These are phyloP conservation scores for Darevskia nairensis DNA, from an alignment of 2,797 vertebrate genomes.

Conservation along the genomic window DNA sequence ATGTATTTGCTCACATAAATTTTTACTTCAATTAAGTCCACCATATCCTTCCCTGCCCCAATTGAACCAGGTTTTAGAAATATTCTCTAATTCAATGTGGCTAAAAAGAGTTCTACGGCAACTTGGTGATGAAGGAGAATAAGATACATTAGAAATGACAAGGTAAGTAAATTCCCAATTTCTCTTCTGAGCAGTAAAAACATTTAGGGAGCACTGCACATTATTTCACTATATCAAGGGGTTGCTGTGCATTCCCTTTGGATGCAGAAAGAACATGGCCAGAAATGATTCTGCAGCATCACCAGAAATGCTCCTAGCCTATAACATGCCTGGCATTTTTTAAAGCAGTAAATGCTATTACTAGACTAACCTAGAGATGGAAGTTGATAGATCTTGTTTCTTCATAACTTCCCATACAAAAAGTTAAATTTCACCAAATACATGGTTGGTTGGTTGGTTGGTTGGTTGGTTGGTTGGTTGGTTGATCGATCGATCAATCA, in stretches of 20 bases:
- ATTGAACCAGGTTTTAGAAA: neutral
- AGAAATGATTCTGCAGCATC: neutral
- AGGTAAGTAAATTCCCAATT: neutral
- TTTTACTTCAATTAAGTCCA: neutral
- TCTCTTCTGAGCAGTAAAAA: neutral
- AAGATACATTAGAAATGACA: neutral
- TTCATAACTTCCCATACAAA: slow-evolving; percentile 4
- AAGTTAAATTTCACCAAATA: too few species aligned
- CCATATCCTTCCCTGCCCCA: too few species aligned
- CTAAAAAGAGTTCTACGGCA: neutral
- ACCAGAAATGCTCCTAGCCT: neutral
- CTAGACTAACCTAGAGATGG: neutral
- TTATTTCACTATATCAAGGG: neutral
- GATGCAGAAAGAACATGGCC: neutral
- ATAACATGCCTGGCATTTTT: neutral
- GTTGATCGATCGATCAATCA: too few species aligned
- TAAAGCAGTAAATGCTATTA: neutral
- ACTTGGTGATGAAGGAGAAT: neutral
- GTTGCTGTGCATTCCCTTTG: neutral
- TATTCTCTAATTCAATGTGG: neutral
- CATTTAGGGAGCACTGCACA: neutral
- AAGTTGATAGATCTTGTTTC: neutral
- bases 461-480: too few species aligned
- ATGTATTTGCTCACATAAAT: neutral
- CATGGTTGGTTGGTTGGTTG: too few species aligned